These are phyloP conservation scores for Zoroaster sp. DNA, from an alignment of 53 echinoderm and acorn worm genomes.

Conservation along the genomic window DNA sequence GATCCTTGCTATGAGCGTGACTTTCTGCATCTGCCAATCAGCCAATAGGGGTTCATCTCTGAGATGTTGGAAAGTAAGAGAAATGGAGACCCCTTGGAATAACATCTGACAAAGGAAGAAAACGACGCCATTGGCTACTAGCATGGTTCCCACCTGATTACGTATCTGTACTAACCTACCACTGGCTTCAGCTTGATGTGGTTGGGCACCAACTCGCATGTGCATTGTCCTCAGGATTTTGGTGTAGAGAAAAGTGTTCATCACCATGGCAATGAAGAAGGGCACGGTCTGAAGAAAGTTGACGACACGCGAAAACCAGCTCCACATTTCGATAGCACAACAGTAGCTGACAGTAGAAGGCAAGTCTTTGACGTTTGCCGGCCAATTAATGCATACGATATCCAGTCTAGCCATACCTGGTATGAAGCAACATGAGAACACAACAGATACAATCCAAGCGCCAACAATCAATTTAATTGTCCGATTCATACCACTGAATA, in stretches of 20 bases:
- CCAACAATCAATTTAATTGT: conserved; percentile 39
- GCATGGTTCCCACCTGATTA: conserved; percentile 86
- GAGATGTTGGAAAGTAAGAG: conserved; percentile 56
- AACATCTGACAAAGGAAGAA: conserved; percentile 80
- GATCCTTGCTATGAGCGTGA: conserved; percentile 63
- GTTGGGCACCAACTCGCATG: conserved; percentile 32
- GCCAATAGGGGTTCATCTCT: conserved; percentile 41
- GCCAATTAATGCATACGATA: conserved; percentile 66
- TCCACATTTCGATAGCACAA: not conserved
- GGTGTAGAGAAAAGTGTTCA: conserved; percentile 64
- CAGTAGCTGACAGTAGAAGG: conserved; percentile 62
- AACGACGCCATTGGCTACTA: conserved; percentile 72
- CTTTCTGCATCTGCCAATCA: conserved; percentile 12
- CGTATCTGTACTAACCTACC: conserved; percentile 43
- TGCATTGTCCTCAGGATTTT: conserved; percentile 62
- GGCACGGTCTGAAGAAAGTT: conserved; percentile 75
- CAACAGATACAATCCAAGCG: conserved; percentile 54
- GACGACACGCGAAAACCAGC: not conserved
- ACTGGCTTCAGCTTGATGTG: not conserved
- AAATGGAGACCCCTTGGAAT: conserved; percentile 60
- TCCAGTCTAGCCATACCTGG: conserved; percentile 52
- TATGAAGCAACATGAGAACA: conserved; percentile 53
- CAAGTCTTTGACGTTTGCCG: not conserved
- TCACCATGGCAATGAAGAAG: conserved; percentile 67
- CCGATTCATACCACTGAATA: conserved; percentile 45